Evolutionary conservation across 1,140 invertebrate genomes (phyloP).

Genomic region (Orius laevigatus): DNA sequence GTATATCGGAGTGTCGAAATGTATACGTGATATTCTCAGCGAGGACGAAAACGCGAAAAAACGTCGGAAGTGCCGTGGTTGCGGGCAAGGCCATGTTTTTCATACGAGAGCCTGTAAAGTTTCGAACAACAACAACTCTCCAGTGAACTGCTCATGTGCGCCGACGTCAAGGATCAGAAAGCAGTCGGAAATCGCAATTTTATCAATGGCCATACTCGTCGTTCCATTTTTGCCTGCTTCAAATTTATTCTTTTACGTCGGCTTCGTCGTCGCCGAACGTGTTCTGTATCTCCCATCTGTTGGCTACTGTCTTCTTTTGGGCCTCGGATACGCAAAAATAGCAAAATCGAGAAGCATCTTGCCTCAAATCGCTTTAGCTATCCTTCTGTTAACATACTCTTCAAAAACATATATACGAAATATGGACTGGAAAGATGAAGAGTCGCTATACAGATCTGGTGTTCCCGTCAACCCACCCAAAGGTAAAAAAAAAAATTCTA

Average conservation of each 20-base stretch:
- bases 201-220: constrained; percentile 51
- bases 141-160: constrained; percentile 17
- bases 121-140: constrained; percentile 29
- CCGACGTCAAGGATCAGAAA: constrained; percentile 1
- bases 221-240: constrained; percentile 87
- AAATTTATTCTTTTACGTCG: constrained; percentile 89
- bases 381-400: constrained; percentile 52
- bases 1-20: constrained; percentile 7
- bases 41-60: constrained; percentile 1
- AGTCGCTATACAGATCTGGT: constrained; percentile 80
- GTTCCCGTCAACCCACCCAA: constrained; percentile 91
- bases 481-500: too few relatives aligned
- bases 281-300: constrained; percentile 91
- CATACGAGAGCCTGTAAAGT: constrained; percentile 24
- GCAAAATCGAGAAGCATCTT: constrained; percentile 24
- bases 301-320: constrained; percentile 79
- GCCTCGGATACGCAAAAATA: constrained; percentile 36
- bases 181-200: constrained; percentile 11
- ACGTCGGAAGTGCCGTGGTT: constrained; percentile 4
- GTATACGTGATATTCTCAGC: not conserved
- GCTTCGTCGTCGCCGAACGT: constrained; percentile 91
- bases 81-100: constrained; percentile 2
- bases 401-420: constrained; percentile 67
- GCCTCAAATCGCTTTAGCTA: constrained; percentile 24
- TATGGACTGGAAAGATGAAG: constrained; percentile 81